These are phyloP conservation scores for Neomicropteryx cornuta DNA, from an alignment of 1,140 invertebrate genomes.

Conservation along the genomic window DNA sequence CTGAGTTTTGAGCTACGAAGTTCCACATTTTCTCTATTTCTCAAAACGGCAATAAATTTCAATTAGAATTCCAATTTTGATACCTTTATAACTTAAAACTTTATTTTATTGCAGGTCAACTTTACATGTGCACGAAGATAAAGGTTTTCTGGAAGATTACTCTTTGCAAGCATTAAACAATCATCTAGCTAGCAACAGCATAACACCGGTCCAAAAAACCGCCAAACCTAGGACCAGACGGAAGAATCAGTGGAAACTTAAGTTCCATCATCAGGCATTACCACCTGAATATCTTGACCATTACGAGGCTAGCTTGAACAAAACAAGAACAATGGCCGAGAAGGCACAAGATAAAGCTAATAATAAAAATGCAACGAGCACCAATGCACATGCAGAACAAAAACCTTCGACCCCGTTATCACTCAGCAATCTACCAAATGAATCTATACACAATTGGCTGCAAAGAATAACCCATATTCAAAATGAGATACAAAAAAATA, in stretches of 20 bases:
- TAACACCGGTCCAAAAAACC: background rate
- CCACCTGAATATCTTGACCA: constrained; percentile 69
- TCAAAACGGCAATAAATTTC: background rate
- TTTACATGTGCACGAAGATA: constrained; percentile 13
- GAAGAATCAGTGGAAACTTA: constrained; percentile 62
- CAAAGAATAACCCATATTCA: constrained; percentile 57
- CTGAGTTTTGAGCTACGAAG: background rate
- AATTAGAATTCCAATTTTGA: background rate
- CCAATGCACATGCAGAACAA: constrained; percentile 27
- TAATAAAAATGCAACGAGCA: constrained; percentile 20
- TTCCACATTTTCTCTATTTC: constrained; percentile 1
- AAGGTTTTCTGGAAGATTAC: constrained; percentile 10
- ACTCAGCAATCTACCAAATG: constrained; percentile 33
- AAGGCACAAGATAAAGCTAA: constrained; percentile 18
- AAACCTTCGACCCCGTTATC: constrained; percentile 21
- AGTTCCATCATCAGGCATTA: constrained; percentile 71
- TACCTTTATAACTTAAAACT: too few species aligned
- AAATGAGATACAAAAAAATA: constrained; percentile 38
- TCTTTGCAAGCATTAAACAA: too few species aligned
- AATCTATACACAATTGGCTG: constrained; percentile 60
- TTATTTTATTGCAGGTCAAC: constrained; percentile 13
- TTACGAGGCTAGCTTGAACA: constrained; percentile 60
- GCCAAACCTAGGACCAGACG: constrained; percentile 37
- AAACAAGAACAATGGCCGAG: constrained; percentile 19
- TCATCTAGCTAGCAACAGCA: constrained; percentile 1